These are phyloP conservation scores for Siniperca scherzeri DNA, from an alignment of 2,797 vertebrate genomes.

Conservation along the genomic window DNA sequence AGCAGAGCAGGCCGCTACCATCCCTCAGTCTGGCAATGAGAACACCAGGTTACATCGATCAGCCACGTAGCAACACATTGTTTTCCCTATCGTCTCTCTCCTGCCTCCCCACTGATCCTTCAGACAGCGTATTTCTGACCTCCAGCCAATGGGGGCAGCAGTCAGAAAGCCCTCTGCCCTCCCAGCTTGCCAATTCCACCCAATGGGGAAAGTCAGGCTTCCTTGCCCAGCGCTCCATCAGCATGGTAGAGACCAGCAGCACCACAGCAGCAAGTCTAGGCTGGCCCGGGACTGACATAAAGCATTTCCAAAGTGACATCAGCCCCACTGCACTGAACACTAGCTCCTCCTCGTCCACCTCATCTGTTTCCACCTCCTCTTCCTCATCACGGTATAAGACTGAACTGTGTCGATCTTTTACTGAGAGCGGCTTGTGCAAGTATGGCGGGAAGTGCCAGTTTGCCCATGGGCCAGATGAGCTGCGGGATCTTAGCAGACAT, in stretches of 20 bases:
- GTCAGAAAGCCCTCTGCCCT: conserved; percentile 54
- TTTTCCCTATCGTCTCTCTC: conserved; percentile 70
- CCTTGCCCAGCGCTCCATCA: conserved; percentile 77
- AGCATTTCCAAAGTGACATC: conserved; percentile 57
- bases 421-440: conserved; percentile 87
- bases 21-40: conserved; percentile 61
- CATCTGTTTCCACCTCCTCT: conserved; percentile 50
- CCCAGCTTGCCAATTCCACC: conserved; percentile 41
- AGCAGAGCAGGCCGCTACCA: conserved; percentile 47
- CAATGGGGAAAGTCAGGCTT: conserved; percentile 72
- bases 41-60: conserved; percentile 61
- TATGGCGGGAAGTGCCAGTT: conserved; percentile 90
- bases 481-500: conserved; percentile 86
- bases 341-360: conserved; percentile 52
- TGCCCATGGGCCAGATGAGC: conserved; percentile 85
- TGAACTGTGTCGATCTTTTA: conserved; percentile 88
- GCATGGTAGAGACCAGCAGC: conserved; percentile 79
- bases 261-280: conserved; percentile 47
- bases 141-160: conserved; percentile 70
- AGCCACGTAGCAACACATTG: conserved; percentile 49
- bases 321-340: conserved; percentile 57
- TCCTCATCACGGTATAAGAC: conserved; percentile 88
- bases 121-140: conserved; percentile 57
- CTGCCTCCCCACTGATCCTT: conserved; percentile 58
- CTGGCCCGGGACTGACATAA: conserved; percentile 63